Evolutionary conservation across 2,888 invertebrate genomes (phyloP).

Genomic region (Chymomyza caudatula): DNA sequence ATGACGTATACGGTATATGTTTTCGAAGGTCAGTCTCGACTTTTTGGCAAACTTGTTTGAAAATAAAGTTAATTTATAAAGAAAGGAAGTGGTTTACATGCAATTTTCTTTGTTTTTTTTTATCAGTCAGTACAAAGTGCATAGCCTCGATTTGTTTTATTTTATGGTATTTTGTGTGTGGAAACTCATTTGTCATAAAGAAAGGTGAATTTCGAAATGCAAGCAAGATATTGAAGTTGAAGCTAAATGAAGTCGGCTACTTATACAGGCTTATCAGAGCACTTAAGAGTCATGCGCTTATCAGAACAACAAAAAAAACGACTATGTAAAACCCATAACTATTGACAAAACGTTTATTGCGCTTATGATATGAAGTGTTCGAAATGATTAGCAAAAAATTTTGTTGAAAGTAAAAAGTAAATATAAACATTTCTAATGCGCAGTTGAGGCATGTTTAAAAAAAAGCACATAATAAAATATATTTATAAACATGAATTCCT

Average conservation of each 20-base stretch:
- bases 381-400: background rate
- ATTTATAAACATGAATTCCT: background rate
- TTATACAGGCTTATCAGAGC: background rate
- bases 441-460: too few relatives aligned
- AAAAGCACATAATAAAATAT: background rate
- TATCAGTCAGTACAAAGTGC: constrained; percentile 36
- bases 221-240: constrained; percentile 20
- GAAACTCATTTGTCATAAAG: constrained; percentile 55
- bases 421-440: background rate
- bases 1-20: background rate
- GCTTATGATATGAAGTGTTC: background rate
- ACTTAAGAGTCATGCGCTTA: background rate
- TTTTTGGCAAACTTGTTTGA: constrained; percentile 1
- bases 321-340: constrained; percentile 8
- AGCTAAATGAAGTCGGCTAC: constrained; percentile 15
- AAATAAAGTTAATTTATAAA: background rate
- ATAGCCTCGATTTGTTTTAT: constrained; percentile 23
- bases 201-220: constrained; percentile 50
- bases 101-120: constrained; percentile 25
- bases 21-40: background rate
- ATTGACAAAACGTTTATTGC: background rate
- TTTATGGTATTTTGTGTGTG: constrained; percentile 24
- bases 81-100: constrained; percentile 15
- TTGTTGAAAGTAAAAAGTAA: background rate
- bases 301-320: background rate